Evolutionary conservation across 2,113 vertebrate species (phyloP), one percentile per base, ranked within the genome.

Genomic region (Anguilla japonica): DNA sequence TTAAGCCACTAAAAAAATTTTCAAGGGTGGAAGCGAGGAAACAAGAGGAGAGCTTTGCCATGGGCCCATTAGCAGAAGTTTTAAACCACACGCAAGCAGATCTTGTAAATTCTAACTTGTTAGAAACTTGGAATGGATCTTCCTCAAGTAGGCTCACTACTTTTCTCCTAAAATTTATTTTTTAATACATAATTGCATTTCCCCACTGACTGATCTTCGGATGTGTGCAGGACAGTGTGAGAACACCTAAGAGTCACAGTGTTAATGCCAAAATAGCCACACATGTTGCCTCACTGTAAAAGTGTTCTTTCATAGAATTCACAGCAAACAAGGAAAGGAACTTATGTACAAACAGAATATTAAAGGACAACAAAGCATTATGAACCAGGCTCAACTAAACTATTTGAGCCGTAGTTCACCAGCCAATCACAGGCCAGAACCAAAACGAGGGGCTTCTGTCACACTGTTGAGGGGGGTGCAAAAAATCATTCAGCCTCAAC

Each of bases 401-500:
- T 7, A 43, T 57, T 18, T 50, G 18, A 29, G 56, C 75, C 18
- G 29, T 22, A 82, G 18, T 26, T 26, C 46, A 41, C 41, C 34
- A 71, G 14, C 86, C 82, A 81, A 81, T 43, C 40, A 81, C 40
- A 81, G 2, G 50, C n/a, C 41, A 46, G 20, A 39, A 84, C 26
- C 39, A 84, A 13, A 67, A 41, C 57, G 14, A 34, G 14, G 15
- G 53, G 40, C 22, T 57, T 22, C 53, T 39, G 6, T 57, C 34
- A 85, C 14, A 20, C n/a, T 20, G 26, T 9, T 41, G 29, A 79
- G 67, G 29, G 57, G 67, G 41, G 20, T 83, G 29, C 6, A 90
- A 88, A 78, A 94, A 86, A 20, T 22, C n/a, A 34, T 34, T 84
- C 88, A 80, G 93, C 91, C 88, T 89, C 83, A 90, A 93, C 94